phyloP scores from a whole-genome alignment of 2,888 invertebrate genomes.

The Stomorhina lunata region DNA sequence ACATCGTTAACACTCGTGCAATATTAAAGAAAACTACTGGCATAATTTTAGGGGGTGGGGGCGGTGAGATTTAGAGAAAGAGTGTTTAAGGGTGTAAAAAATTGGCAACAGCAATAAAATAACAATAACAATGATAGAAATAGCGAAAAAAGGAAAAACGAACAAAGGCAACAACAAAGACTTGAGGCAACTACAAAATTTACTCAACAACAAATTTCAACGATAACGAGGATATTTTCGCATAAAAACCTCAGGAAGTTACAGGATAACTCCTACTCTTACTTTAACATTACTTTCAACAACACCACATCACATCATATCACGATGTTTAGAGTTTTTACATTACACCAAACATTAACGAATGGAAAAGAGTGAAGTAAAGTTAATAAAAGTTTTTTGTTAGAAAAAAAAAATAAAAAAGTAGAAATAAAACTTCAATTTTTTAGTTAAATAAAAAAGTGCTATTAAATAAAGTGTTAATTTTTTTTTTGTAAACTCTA shows the following conservation, averaged over 20 bases:
- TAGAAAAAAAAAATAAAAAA: background rate
- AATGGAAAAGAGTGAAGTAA: slow-evolving; percentile 15
- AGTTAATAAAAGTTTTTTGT: background rate
- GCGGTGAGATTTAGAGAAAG: background rate
- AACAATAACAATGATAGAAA: slow-evolving; percentile 40
- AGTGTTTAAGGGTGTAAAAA: background rate
- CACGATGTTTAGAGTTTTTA: slow-evolving; percentile 11
- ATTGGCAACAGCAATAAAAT: slow-evolving; percentile 59
- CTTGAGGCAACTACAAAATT: slow-evolving; percentile 57
- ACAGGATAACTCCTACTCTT: slow-evolving; percentile 78
- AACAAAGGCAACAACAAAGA: slow-evolving; percentile 33
- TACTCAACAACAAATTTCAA: slow-evolving; percentile 39
- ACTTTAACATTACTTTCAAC: slow-evolving; percentile 71
- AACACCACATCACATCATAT: slow-evolving; percentile 68
- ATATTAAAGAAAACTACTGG: slow-evolving; percentile 44
- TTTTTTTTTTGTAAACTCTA: background rate
- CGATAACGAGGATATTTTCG: slow-evolving; percentile 65
- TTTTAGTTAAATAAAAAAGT: background rate
- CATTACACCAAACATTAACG: background rate
- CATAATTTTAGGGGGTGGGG: background rate
- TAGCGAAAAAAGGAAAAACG: slow-evolving; percentile 19
- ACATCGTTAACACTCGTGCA: slow-evolving; percentile 67
- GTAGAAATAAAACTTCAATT: background rate
- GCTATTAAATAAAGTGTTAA: background rate
- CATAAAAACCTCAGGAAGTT: slow-evolving; percentile 77